These are phyloP conservation scores for Reinhardtius hippoglossoides DNA, from an alignment of 2,113 vertebrate species.

Conservation along the genomic window DNA sequence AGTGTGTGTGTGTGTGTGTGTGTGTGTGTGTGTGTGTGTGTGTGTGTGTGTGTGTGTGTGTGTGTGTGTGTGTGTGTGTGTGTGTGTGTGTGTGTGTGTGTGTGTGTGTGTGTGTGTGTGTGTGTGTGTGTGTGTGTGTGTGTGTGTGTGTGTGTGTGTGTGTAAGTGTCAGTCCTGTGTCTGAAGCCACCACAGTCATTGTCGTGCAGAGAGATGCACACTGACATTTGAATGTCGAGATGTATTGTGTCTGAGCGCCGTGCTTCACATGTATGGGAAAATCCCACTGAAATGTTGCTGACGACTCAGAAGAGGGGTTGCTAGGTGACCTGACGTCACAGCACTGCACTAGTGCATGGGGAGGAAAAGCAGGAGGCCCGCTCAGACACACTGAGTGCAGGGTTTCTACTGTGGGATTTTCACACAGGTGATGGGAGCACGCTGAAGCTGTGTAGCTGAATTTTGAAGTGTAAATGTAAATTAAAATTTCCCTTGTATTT, in stretches of 20 bases:
- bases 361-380: constrained; percentile 62
- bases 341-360: constrained; percentile 65
- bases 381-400: constrained; percentile 48
- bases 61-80: too few species aligned
- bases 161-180: constrained; percentile 16
- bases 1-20: too few species aligned
- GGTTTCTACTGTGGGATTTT: constrained; percentile 37
- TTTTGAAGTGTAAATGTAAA: background rate
- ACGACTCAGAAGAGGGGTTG: constrained; percentile 81
- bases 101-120: too few species aligned
- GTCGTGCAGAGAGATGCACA: background rate
- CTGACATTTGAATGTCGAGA: constrained; percentile 41
- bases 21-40: too few species aligned
- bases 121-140: too few species aligned
- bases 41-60: too few species aligned
- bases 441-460: background rate
- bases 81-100: too few species aligned
- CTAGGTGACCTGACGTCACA: constrained; percentile 84
- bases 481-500: constrained; percentile 7
- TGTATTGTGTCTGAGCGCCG: constrained; percentile 46
- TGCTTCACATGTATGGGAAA: constrained; percentile 80
- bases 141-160: too few species aligned
- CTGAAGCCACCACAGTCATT: background rate
- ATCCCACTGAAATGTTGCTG: constrained; percentile 82
- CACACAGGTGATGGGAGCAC: background rate